Conservation (phyloP, 2,888 invertebrate species). For the Xestobium rufovillosum region DNA sequence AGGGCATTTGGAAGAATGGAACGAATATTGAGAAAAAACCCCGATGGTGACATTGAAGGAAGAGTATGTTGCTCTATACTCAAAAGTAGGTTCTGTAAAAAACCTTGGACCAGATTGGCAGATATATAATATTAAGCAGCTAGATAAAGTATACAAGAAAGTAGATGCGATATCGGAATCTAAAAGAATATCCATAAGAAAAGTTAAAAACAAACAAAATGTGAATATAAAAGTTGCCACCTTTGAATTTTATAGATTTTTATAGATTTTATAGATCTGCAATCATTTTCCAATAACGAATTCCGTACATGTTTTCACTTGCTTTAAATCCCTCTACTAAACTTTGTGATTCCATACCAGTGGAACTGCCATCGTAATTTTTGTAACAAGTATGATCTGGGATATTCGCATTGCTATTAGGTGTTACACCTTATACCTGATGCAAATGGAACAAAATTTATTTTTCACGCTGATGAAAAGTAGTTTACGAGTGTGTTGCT, state of each 20-base stretch:
- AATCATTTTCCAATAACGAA: too few species aligned
- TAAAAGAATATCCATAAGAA: conserved; percentile 10
- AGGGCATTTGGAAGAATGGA: conserved; percentile 8
- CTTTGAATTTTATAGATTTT: conserved; percentile 8
- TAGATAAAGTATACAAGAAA: conserved; percentile 10
- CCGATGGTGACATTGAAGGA: conserved; percentile 5
- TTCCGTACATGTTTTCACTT: too few species aligned
- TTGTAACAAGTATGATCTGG: too few species aligned
- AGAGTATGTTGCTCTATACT: conserved; percentile 9
- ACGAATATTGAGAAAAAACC: conserved; percentile 2
- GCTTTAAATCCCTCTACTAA: too few species aligned
- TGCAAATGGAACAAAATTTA: conserved; percentile 11
- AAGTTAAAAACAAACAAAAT: conserved; percentile 4
- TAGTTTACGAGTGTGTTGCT: conserved; percentile 9
- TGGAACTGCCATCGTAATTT: too few species aligned
- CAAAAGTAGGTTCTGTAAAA: conserved; percentile 12
- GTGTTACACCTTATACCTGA: too few species aligned
- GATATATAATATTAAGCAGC: conserved; percentile 7
- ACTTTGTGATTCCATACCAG: too few species aligned
- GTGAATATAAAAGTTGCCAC: conserved; percentile 3
- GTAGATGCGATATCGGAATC: conserved; percentile 12
- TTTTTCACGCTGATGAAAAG: conserved; percentile 8
- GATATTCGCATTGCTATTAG: too few species aligned
- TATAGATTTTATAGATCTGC: too few species aligned
- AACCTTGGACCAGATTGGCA: conserved; percentile 7